phyloP scores from a whole-genome alignment of 1,140 invertebrate genomes.

The Piezodorus guildinii region DNA sequence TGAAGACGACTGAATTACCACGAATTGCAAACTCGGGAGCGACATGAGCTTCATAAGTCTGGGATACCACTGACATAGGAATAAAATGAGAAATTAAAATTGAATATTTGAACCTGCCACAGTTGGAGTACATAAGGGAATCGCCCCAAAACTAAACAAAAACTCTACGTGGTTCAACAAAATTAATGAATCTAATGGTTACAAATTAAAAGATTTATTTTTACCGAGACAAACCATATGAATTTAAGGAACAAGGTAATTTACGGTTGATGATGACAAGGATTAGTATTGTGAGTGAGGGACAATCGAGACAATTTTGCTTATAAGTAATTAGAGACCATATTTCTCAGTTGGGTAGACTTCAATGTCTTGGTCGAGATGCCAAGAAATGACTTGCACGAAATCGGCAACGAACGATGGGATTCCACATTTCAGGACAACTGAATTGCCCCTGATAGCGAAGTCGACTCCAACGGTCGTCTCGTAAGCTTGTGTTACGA shows the following conservation, averaged over 20 bases:
- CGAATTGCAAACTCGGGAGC: slow-evolving; percentile 84
- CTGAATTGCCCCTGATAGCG: slow-evolving; percentile 73
- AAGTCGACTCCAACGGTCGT: slow-evolving; percentile 80
- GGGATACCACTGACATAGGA: slow-evolving; percentile 62
- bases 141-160: too few species aligned
- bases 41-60: slow-evolving; percentile 81
- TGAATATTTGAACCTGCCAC: too few species aligned
- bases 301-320: too few species aligned
- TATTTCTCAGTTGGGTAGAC: slow-evolving; percentile 16
- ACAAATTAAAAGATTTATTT: too few species aligned
- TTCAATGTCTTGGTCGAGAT: slow-evolving; percentile 56
- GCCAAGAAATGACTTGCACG: slow-evolving; percentile 73
- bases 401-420: slow-evolving; percentile 83
- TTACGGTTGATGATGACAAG: not conserved
- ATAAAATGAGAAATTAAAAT: too few species aligned
- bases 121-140: too few species aligned
- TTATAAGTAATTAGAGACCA: not conserved
- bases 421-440: slow-evolving; percentile 72
- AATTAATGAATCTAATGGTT: too few species aligned
- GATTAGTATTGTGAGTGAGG: not conserved
- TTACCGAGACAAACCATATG: too few species aligned
- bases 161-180: too few species aligned
- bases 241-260: too few species aligned
- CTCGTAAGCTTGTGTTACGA: slow-evolving; percentile 76
- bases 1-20: slow-evolving; percentile 81